These are phyloP conservation scores for Yponomeuta evonymella DNA, from an alignment of 2,888 invertebrate genomes.

Conservation along the genomic window DNA sequence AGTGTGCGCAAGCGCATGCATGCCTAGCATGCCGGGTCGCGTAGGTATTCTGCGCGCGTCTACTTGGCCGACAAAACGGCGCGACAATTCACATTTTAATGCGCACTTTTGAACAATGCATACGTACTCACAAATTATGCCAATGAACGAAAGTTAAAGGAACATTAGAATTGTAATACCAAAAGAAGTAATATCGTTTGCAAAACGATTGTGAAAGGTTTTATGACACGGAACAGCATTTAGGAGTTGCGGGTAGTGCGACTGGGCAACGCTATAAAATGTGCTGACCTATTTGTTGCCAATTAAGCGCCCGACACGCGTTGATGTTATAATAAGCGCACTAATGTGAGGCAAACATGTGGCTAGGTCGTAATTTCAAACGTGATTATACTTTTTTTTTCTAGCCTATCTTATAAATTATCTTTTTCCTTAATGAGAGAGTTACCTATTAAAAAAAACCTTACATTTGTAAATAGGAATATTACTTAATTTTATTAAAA, in stretches of 20 bases:
- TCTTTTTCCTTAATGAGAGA: too few species aligned
- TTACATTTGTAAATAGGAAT: too few species aligned
- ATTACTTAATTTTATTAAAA: too few species aligned
- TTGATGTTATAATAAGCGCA: not conserved
- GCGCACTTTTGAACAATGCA: not conserved
- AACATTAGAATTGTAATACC: not conserved
- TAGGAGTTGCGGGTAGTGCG: not conserved
- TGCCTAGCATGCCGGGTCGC: not conserved
- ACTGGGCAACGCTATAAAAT: not conserved
- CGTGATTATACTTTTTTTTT: not conserved
- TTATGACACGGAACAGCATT: conserved; percentile 6
- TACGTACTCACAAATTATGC: not conserved
- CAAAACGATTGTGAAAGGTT: not conserved
- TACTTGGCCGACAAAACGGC: not conserved
- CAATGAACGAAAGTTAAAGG: not conserved
- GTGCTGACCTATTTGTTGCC: not conserved
- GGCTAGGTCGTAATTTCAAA: not conserved
- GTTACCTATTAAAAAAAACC: too few species aligned
- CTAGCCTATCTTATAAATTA: not conserved
- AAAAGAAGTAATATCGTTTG: not conserved
- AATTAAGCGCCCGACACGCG: not conserved
- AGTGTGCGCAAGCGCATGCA: not conserved
- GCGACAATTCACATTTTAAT: not conserved
- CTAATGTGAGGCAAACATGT: not conserved
- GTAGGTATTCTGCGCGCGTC: not conserved